phyloP scores from a whole-genome alignment of 2,888 invertebrate genomes.

The Ormyrus labotus region DNA sequence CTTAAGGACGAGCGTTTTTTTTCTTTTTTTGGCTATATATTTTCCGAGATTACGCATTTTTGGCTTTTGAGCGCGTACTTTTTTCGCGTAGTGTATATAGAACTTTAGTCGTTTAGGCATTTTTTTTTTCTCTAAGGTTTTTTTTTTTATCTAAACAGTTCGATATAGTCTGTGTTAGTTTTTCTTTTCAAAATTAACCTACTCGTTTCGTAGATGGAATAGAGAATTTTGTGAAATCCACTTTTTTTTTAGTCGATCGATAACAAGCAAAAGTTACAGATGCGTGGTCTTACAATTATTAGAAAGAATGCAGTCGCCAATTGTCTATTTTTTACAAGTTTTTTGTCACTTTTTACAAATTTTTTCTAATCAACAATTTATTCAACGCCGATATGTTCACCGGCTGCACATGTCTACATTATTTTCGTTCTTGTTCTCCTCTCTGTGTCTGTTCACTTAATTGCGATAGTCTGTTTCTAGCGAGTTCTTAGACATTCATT shows the following conservation, averaged over 20 bases:
- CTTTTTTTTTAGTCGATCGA: background rate
- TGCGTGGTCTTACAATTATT: background rate
- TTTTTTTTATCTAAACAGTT: too few species aligned
- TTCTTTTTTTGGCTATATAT: too few species aligned
- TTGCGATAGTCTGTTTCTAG: conserved; percentile 54
- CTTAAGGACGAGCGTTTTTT: background rate
- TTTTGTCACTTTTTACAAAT: background rate
- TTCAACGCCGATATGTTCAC: conserved; percentile 24
- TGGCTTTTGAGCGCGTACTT: background rate
- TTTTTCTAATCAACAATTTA: conserved; percentile 11
- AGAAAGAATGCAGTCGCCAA: background rate
- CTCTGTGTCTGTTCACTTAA: conserved; percentile 43
- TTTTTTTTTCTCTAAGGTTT: background rate
- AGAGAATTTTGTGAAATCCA: background rate
- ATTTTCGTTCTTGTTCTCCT: background rate
- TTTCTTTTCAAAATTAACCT: background rate
- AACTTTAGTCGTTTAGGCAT: background rate
- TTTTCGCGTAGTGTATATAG: background rate
- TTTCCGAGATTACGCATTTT: too few species aligned
- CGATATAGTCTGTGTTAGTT: too few species aligned
- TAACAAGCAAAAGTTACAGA: background rate
- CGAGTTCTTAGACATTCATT: conserved; percentile 46
- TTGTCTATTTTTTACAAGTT: background rate
- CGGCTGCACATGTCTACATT: conserved; percentile 24
- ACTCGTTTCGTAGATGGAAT: background rate